These are phyloP conservation scores for Spheniscus humboldti DNA, from an alignment of 2,797 vertebrate species.

Conservation along the genomic window DNA sequence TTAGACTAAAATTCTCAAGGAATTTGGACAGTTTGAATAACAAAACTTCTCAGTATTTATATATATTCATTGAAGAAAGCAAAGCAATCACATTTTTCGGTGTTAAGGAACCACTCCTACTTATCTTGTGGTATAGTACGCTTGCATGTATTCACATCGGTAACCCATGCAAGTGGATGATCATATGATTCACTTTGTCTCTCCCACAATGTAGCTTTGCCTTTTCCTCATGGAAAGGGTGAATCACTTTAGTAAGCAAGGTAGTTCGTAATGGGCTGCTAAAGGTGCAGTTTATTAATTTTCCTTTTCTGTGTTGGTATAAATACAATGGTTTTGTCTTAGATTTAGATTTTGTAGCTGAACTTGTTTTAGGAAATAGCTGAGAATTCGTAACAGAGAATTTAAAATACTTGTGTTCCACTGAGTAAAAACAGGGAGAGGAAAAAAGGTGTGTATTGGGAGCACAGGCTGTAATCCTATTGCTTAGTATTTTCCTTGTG, in stretches of 20 bases:
- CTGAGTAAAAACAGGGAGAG: neutral
- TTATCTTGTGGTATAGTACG: neutral
- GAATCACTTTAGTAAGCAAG: neutral
- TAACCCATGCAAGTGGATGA: neutral
- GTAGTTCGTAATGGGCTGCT: neutral
- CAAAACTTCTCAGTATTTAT: neutral
- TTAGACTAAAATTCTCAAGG: neutral
- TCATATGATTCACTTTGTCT: neutral
- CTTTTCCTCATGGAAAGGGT: neutral
- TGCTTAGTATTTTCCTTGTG: neutral
- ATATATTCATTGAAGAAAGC: neutral
- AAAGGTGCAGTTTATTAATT: neutral
- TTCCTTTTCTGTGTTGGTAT: neutral
- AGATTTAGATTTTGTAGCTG: neutral
- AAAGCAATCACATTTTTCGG: neutral
- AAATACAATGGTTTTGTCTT: neutral
- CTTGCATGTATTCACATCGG: rapidly evolving
- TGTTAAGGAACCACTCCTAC: neutral
- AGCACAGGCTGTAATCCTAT: neutral
- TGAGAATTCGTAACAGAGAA: neutral
- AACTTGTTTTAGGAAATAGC: neutral
- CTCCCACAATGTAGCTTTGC: neutral
- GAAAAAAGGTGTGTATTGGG: neutral
- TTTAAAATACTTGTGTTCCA: neutral
- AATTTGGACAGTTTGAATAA: neutral